A percentile compares a stretch with the other conserved stretches of the same genome.
Conservation (phyloP, 2,113 vertebrate genomes). For the Albula glossodonta region DNA sequence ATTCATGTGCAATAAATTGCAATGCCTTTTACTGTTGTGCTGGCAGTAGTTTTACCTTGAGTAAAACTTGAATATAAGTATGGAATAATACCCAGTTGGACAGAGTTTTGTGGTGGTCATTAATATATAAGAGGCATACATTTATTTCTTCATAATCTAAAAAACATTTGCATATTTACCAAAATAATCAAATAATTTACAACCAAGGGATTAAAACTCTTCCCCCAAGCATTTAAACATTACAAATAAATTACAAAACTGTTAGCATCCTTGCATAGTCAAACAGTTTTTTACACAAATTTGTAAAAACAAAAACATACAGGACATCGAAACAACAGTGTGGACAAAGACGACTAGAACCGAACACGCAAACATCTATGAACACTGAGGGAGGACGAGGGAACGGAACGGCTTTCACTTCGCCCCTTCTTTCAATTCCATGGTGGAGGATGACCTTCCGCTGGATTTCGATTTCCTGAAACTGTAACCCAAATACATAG, state of each 20-base stretch:
- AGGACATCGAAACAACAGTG: constrained; percentile 41
- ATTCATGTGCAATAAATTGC: no score
- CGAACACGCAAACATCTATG: neutral
- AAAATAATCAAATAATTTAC: constrained; percentile 52
- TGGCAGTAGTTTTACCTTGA: no score
- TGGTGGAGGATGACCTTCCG: constrained; percentile 71
- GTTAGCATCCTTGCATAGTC: constrained; percentile 74
- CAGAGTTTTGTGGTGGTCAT: neutral
- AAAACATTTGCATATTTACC: constrained; percentile 53
- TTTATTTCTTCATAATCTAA: constrained; percentile 57
- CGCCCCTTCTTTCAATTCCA: constrained; percentile 72
- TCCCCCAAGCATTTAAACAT: constrained; percentile 45
- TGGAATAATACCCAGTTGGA: no score
- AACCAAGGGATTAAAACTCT: constrained; percentile 54
- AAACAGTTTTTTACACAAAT: constrained; percentile 62
- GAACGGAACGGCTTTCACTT: neutral
- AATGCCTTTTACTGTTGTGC: no score
- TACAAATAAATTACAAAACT: constrained; percentile 80
- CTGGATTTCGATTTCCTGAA: constrained; percentile 58
- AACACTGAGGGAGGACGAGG: neutral
- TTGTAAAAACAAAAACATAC: constrained; percentile 59
- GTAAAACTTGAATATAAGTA: no score
- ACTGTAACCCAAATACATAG: constrained; percentile 67
- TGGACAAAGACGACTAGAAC: constrained; percentile 42
- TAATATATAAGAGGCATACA: constrained; percentile 32